phyloP scores from a whole-genome alignment of 2,797 vertebrate genomes.

The Molothrus ater region DNA sequence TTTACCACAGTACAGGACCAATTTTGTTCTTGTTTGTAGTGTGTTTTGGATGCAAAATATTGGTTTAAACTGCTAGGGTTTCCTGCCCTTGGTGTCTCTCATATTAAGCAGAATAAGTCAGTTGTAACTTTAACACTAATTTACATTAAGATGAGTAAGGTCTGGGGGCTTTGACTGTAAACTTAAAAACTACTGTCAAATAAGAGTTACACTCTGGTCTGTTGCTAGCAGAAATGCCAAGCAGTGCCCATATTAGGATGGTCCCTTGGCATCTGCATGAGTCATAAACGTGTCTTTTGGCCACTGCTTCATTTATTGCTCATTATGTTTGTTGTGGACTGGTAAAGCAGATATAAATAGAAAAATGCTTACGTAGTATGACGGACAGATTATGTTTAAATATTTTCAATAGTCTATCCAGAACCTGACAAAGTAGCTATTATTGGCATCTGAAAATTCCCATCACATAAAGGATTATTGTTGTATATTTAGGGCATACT shows the following conservation, averaged over 20 bases:
- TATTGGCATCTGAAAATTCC: conserved; percentile 40
- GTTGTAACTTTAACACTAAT: background rate
- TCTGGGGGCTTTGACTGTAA: background rate
- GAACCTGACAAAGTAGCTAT: conserved; percentile 35
- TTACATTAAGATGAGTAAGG: background rate
- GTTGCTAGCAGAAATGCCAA: conserved; percentile 40
- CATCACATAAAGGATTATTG: background rate
- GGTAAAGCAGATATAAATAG: conserved; percentile 63
- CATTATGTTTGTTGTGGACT: conserved; percentile 42
- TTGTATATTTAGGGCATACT: background rate
- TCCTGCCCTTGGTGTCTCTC: background rate
- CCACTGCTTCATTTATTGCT: conserved; percentile 54
- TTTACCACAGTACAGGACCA: background rate
- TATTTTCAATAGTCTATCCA: conserved; percentile 15
- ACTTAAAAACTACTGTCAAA: conserved; percentile 22
- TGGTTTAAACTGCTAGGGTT: background rate
- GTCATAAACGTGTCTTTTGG: conserved; percentile 64
- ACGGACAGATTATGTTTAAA: conserved; percentile 43
- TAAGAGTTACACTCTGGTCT: background rate
- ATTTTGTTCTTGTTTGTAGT: background rate
- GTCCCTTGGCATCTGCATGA: conserved; percentile 59
- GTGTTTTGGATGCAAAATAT: background rate
- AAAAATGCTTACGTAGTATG: conserved; percentile 54
- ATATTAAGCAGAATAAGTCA: background rate
- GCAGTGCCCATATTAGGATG: conserved; percentile 36